A percentile compares a stretch with the other conserved stretches of the same genome.
Evolutionary conservation across 2,888 invertebrate species (phyloP).

Genomic region (Eremobia ochroleuca): DNA sequence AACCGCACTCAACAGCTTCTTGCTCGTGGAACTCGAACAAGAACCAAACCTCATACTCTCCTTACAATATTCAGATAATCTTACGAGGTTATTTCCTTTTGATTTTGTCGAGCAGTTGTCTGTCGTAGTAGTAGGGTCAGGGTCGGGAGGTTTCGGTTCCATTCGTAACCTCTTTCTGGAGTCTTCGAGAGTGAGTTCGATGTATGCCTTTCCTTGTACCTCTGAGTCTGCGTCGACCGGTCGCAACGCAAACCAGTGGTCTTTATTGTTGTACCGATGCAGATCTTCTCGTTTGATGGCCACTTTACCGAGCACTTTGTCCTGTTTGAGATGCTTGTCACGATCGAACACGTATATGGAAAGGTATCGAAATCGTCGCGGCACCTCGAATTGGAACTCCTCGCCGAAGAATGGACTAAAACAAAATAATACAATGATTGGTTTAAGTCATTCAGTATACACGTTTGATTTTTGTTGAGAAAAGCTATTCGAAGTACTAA

Average conservation of each 20-base stretch:
- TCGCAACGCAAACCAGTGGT: slow-evolving; percentile 97
- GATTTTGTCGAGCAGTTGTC: slow-evolving; percentile 81
- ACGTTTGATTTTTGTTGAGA: slow-evolving; percentile 66
- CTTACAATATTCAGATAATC: slow-evolving; percentile 88
- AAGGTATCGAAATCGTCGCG: slow-evolving; percentile 96
- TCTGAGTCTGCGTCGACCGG: slow-evolving; percentile 97
- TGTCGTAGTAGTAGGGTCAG: slow-evolving; percentile 78
- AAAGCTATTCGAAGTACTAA: slow-evolving; percentile 68
- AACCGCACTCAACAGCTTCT: slow-evolving; percentile 84
- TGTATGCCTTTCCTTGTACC: slow-evolving; percentile 97
- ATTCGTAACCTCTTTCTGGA: slow-evolving; percentile 88
- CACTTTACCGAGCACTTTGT: slow-evolving; percentile 95
- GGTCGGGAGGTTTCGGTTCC: slow-evolving; percentile 89
- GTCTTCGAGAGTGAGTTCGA: slow-evolving; percentile 94
- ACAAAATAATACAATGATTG: slow-evolving; percentile 72
- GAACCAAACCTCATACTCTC: slow-evolving; percentile 89
- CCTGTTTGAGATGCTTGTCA: slow-evolving; percentile 95
- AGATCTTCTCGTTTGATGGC: slow-evolving; percentile 97
- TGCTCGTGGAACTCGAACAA: slow-evolving; percentile 88
- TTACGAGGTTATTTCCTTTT: slow-evolving; percentile 86
- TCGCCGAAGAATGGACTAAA: slow-evolving; percentile 97
- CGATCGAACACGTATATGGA: slow-evolving; percentile 97
- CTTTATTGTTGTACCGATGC: slow-evolving; percentile 96
- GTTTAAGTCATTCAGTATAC: neutral
- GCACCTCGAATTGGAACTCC: slow-evolving; percentile 98